These are phyloP conservation scores for Drosophila rubida DNA, from an alignment of 2,888 invertebrate species.

Conservation along the genomic window DNA sequence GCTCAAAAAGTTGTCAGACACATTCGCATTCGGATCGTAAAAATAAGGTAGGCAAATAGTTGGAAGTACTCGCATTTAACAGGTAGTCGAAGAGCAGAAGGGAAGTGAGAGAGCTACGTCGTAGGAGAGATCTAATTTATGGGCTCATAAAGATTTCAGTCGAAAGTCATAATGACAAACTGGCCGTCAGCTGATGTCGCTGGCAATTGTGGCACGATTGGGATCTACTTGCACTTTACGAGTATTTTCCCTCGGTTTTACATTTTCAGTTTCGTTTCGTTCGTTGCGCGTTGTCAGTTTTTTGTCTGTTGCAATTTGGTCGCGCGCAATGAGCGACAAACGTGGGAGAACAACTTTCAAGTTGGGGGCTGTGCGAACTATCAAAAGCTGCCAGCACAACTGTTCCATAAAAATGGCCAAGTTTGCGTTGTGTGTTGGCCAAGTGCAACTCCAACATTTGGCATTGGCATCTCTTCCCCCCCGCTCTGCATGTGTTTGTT, in stretches of 20 bases:
- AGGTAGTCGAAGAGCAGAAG: slow-evolving; percentile 26
- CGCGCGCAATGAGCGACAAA: slow-evolving; percentile 36
- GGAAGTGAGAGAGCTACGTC: slow-evolving; percentile 4
- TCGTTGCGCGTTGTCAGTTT: not conserved
- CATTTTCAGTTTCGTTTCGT: slow-evolving; percentile 4
- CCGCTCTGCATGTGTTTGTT: not conserved
- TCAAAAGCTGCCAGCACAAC: slow-evolving; percentile 3
- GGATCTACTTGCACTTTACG: slow-evolving; percentile 39
- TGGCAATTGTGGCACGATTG: slow-evolving; percentile 44
- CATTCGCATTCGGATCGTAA: slow-evolving; percentile 23
- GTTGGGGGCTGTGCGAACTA: slow-evolving; percentile 37
- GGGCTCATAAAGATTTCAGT: slow-evolving; percentile 75
- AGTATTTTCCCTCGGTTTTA: slow-evolving; percentile 14
- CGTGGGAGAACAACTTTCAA: slow-evolving; percentile 64
- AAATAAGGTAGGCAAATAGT: slow-evolving; percentile 19
- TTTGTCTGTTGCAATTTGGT: slow-evolving; percentile 29
- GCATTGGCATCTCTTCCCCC: not conserved
- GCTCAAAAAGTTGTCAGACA: slow-evolving; percentile 70
- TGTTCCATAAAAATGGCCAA: slow-evolving; percentile 64
- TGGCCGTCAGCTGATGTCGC: slow-evolving; percentile 51
- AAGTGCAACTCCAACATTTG: slow-evolving; percentile 49
- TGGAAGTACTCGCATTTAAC: slow-evolving; percentile 14
- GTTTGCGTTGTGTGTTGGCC: slow-evolving; percentile 43
- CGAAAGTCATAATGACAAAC: slow-evolving; percentile 67
- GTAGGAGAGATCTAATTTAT: slow-evolving; percentile 67